Conservation (phyloP, 2,888 invertebrate species). For the Lycophotia porphyrea region DNA sequence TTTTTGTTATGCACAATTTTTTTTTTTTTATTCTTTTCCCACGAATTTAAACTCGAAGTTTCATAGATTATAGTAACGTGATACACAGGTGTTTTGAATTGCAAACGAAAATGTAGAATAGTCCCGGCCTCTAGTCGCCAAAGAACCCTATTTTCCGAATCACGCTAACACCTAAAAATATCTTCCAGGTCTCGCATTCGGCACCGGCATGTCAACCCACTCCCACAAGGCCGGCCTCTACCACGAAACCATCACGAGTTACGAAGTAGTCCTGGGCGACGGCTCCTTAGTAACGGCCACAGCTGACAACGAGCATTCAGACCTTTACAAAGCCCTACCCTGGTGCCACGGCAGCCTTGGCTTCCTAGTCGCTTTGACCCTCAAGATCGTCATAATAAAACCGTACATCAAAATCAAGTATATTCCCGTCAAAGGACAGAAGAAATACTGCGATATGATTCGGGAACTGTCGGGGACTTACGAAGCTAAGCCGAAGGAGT, state of each 20-base stretch:
- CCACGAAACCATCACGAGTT: conserved; percentile 92
- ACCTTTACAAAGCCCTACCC: conserved; percentile 91
- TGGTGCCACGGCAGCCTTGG: conserved; percentile 93
- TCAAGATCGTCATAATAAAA: conserved; percentile 91
- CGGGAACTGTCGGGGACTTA: conserved; percentile 91
- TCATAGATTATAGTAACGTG: neutral
- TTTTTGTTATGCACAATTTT: too few relatives aligned
- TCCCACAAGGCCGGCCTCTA: conserved; percentile 93
- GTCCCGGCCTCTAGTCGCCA: neutral
- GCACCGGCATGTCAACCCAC: conserved; percentile 94
- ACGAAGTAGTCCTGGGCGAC: conserved; percentile 92
- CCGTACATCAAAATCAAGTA: conserved; percentile 92
- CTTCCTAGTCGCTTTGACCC: conserved; percentile 91
- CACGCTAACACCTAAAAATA: too few relatives aligned
- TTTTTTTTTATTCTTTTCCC: neutral
- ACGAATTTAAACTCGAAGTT: neutral
- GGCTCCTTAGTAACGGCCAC: conserved; percentile 91
- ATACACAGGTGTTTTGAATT: neutral
- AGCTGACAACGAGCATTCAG: conserved; percentile 89
- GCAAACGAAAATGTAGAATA: neutral
- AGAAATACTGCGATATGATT: conserved; percentile 91
- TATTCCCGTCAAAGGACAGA: conserved; percentile 91
- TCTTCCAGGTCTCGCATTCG: conserved; percentile 90
- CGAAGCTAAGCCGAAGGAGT: conserved; percentile 80
- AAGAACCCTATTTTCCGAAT: too few relatives aligned